These are phyloP conservation scores for Colius striatus DNA, from an alignment of 2,113 vertebrate genomes.

Conservation along the genomic window DNA sequence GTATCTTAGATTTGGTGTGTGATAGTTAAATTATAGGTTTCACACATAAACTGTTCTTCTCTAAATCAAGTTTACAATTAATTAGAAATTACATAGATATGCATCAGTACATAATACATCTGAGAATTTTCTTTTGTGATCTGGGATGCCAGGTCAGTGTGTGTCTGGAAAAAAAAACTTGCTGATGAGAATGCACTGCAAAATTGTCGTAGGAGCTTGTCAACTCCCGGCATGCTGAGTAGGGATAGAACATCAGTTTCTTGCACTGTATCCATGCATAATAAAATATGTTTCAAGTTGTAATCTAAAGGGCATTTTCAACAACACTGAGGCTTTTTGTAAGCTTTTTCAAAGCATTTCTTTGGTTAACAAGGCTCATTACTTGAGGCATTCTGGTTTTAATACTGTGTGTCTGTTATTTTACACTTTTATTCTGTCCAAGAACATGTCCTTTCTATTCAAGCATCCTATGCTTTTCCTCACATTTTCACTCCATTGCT, in stretches of 20 bases:
- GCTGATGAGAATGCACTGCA: not conserved
- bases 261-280: not conserved
- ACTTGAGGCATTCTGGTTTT: not conserved
- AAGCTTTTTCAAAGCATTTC: not conserved
- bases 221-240: not conserved
- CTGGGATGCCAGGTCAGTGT: not conserved
- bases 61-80: conserved; percentile 34
- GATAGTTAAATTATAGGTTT: not conserved
- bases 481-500: not conserved
- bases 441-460: not conserved
- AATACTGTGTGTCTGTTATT: not conserved
- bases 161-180: not conserved
- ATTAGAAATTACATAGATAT: not conserved
- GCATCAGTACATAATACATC: not conserved
- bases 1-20: not conserved
- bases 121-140: not conserved
- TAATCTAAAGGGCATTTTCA: not conserved
- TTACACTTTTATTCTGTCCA: not conserved
- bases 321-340: not conserved
- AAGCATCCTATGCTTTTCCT: not conserved
- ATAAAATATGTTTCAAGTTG: not conserved
- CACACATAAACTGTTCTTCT: conserved; percentile 12
- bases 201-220: not conserved
- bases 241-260: not conserved
- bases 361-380: not conserved